Conservation (phyloP, 2,888 invertebrate species). For the Pemphredon lugubris region DNA sequence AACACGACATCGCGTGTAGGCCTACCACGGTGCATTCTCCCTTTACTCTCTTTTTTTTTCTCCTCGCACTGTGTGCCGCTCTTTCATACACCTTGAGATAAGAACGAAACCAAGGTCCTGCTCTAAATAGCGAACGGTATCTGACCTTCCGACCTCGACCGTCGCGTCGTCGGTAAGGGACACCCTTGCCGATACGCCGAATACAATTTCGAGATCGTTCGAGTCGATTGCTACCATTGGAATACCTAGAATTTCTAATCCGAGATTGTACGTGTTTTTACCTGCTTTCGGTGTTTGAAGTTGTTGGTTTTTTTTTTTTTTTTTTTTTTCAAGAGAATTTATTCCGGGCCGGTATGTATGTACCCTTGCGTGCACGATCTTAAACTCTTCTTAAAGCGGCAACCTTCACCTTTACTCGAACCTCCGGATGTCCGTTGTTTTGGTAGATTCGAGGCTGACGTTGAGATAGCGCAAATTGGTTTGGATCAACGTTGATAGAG, state of each 20-base stretch:
- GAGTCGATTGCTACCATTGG: too few relatives aligned
- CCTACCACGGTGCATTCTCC: slow-evolving; percentile 31
- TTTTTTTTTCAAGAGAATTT: too few relatives aligned
- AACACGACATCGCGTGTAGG: slow-evolving; percentile 51
- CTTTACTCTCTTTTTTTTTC: background rate
- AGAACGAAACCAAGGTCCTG: slow-evolving; percentile 66
- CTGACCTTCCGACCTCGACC: slow-evolving; percentile 58
- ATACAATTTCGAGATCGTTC: slow-evolving; percentile 29
- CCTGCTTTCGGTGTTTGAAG: too few relatives aligned
- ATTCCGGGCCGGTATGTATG: too few relatives aligned
- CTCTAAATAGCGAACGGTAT: slow-evolving; percentile 58
- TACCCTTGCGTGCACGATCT: too few relatives aligned
- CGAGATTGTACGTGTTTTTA: too few relatives aligned
- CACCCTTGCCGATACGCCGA: slow-evolving; percentile 9
- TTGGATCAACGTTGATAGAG: too few relatives aligned
- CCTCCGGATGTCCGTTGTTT: background rate
- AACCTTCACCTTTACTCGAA: background rate
- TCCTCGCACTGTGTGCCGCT: slow-evolving; percentile 20
- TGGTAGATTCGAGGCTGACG: too few relatives aligned
- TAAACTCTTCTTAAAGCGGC: too few relatives aligned
- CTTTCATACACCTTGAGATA: slow-evolving; percentile 56
- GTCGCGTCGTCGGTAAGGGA: slow-evolving; percentile 30
- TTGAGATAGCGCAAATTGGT: too few relatives aligned
- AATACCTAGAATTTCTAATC: too few relatives aligned
- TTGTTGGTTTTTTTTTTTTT: too few relatives aligned